Conservation (phyloP, 1,140 invertebrate species). For the Phymastichus coffea region DNA sequence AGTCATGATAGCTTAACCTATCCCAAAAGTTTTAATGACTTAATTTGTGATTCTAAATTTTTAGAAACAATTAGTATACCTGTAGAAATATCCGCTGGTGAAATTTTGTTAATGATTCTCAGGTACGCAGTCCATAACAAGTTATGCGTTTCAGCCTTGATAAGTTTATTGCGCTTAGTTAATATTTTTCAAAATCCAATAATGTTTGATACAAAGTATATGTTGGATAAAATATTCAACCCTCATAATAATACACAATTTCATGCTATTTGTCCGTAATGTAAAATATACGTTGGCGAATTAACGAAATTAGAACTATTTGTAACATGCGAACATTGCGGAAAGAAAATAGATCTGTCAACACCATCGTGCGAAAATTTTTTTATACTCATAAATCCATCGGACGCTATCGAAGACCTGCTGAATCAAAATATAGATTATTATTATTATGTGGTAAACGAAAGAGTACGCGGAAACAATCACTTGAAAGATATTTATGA, state of each 20-base stretch:
- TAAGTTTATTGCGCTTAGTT: background rate
- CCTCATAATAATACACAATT: too few species aligned
- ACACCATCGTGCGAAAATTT: too few species aligned
- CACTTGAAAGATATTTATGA: conserved; percentile 8
- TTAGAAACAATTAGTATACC: background rate
- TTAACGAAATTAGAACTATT: too few species aligned
- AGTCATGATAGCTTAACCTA: too few species aligned
- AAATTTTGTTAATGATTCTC: conserved; percentile 10
- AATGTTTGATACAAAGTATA: too few species aligned
- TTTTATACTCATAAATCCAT: too few species aligned
- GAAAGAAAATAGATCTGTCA: conserved; percentile 4
- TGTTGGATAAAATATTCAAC: conserved; percentile 4
- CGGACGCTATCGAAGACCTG: conserved; percentile 7
- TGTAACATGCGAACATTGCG: background rate
- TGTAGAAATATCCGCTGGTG: background rate
- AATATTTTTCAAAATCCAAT: too few species aligned
- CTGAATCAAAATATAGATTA: background rate
- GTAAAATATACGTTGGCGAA: too few species aligned
- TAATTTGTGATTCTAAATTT: too few species aligned
- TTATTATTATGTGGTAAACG: background rate
- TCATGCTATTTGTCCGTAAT: too few species aligned
- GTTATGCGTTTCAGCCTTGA: background rate
- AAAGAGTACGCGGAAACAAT: background rate
- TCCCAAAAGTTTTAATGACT: too few species aligned
- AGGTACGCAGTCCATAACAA: background rate